Base-by-base conservation (phyloP, 2,888 invertebrate genomes). In the Drosophila atroscutellata region DNA sequence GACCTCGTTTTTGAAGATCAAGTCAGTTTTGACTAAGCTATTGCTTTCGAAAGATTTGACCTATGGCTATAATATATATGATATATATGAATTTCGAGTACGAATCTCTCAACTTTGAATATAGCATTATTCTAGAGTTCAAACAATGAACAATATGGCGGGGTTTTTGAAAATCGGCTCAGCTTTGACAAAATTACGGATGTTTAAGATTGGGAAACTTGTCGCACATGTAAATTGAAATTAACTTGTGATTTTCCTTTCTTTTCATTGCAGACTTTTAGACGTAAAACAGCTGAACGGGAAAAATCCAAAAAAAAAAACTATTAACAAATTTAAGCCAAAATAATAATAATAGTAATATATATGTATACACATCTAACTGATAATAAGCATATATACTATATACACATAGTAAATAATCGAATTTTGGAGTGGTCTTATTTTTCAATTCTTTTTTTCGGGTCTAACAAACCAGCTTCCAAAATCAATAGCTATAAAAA, bases 291-390 rank as follows among this genome's bases (percentile, higher is more conserved):
- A 62, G 71, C 66, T 66, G 26, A 49, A 55, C 37, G 66, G 51
- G 26, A 61, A 56, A 58, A 55, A 71, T 58, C 28, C 36, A 77
- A 62, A 54, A 70, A 54, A 30, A 30, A 30, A 57, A 73, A 66
- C 47, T 47, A 15, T 77, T 74, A 47, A 67, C 57, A 70, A 77
- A 42, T 68, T 72, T 50, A 75, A 75, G 77, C 77, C 77, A 77
- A 77, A 77, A 77, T 62, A 64, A 61, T 60, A 72, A 63, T 63
- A 72, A 67, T 52, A 72, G 34, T 51, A 55, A 57, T 50, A 15
- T 37, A 57, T 49, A 60, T 39, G 13, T 32, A 54, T 36, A 54
- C 11, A 24, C 7, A 24, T 15, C 2, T 15, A 24, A 45, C 45
- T 45, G 45, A 36, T 36, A 58, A 55, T 37, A 28, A n/a, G 11